Percentiles rank a stretch among this genome's conserved stretches.
These are phyloP conservation scores for Synodontis membranacea DNA, from an alignment of 2,113 vertebrate genomes.

Conservation along the genomic window DNA sequence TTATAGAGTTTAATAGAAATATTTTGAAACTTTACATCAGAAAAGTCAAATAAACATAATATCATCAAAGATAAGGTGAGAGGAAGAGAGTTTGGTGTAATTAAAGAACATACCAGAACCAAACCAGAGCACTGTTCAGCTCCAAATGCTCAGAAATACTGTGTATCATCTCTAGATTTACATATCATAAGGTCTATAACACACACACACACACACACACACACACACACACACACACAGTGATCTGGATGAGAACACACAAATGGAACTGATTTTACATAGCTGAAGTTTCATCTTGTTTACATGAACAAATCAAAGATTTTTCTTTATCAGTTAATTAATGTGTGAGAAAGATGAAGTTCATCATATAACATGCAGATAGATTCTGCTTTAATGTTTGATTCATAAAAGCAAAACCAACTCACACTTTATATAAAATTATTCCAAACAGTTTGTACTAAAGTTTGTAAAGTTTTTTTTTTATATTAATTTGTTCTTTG, in stretches of 20 bases:
- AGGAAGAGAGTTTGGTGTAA: not conserved
- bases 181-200: not conserved
- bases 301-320: not conserved
- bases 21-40: slow-evolving; percentile 24
- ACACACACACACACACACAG: not conserved
- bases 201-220: not conserved
- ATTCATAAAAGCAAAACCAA: too few relatives aligned
- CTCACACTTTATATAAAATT: too few relatives aligned
- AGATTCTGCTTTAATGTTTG: not conserved
- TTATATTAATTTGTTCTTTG: too few relatives aligned
- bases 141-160: not conserved
- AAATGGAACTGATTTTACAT: not conserved
- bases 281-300: not conserved
- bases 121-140: slow-evolving; percentile 31
- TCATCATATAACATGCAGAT: not conserved
- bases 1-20: slow-evolving; percentile 27
- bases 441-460: too few relatives aligned
- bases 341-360: not conserved
- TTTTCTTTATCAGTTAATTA: not conserved
- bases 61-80: not conserved
- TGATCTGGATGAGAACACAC: not conserved
- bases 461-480: too few relatives aligned
- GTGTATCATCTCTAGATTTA: not conserved
- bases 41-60: slow-evolving; percentile 40
- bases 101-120: not conserved